Percentiles rank a stretch among this genome's conserved stretches.
These are phyloP conservation scores for Neolamprologus ventralis DNA, from an alignment of 2,113 vertebrate species.

Conservation along the genomic window DNA sequence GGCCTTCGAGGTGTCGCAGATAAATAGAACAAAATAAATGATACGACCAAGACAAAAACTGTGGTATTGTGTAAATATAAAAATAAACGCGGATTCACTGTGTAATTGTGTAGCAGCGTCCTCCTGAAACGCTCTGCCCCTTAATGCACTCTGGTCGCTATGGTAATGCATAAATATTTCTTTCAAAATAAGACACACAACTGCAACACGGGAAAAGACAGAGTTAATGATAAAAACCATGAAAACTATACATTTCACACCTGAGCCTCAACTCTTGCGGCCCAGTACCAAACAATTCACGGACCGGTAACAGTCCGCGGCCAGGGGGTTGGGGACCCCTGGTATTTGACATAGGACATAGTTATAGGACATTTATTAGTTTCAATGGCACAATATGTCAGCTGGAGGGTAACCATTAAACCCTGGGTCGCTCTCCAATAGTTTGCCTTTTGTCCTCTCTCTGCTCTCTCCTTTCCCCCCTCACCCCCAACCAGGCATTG, in stretches of 20 bases:
- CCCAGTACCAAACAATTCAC: neutral
- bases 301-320: accelerated
- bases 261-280: neutral
- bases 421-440: neutral
- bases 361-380: neutral
- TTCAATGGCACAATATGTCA: neutral
- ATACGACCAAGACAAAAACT: neutral
- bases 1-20: accelerated
- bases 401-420: neutral
- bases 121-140: neutral
- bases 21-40: neutral
- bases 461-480: neutral
- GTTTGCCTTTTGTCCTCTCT: neutral
- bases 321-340: neutral
- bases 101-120: neutral
- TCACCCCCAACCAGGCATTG: neutral
- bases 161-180: neutral
- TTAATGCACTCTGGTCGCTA: neutral
- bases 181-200: neutral
- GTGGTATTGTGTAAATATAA: neutral
- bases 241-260: neutral
- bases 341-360: neutral
- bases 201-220: neutral
- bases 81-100: neutral
- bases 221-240: neutral